Evolutionary conservation across 1,140 invertebrate species (phyloP), one percentile per base, ranked within the genome.

Genomic region (Arctopsyche grandis): DNA sequence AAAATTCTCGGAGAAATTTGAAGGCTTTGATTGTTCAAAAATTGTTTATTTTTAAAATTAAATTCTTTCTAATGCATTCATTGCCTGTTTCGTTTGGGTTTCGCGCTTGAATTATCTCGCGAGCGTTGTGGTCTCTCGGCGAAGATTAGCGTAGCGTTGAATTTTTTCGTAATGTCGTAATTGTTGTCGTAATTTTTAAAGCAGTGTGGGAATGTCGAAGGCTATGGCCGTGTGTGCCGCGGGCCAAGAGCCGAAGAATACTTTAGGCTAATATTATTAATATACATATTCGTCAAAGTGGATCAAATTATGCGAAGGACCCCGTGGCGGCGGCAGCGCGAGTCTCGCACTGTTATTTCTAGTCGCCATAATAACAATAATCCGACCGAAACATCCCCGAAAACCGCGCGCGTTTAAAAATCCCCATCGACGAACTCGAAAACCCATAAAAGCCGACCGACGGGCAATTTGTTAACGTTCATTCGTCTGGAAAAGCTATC

Each of bases 341-440:
- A 66, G 29, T 38, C 29, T 38, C 7, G 56, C 71, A 58, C 76
- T 79, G 75, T 80, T 80, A 80, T 80, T 81, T 81, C 79, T 80
- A 77, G 79, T 44, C 79, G 70, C 22, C 46, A 56, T 80, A 80
- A 80, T 80, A 80, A 74, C 79, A 80, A 80, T 80, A 78, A 80
- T 80, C 58, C 52, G 66, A 46, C 12, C 4, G 9, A 69, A 77
- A 12, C 4, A 21, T 14, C 19, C 19, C 22, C 9, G 38, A 43
- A 24, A 52, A 52, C 10, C 16, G 16, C 48, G 29, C 14, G 63
- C 63, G 29, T 69, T 69, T 22, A 14, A 38, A 38, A 38, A 38
- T 69, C 14, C 63, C 21, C 22, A 14, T 69, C 5, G 29, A 38
- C 1, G 29, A 7, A 38, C 3, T 38, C 29, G 29, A 38, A 38